Conservation (phyloP, 2,888 invertebrate species). For the Hemistola chrysoprasaria region DNA sequence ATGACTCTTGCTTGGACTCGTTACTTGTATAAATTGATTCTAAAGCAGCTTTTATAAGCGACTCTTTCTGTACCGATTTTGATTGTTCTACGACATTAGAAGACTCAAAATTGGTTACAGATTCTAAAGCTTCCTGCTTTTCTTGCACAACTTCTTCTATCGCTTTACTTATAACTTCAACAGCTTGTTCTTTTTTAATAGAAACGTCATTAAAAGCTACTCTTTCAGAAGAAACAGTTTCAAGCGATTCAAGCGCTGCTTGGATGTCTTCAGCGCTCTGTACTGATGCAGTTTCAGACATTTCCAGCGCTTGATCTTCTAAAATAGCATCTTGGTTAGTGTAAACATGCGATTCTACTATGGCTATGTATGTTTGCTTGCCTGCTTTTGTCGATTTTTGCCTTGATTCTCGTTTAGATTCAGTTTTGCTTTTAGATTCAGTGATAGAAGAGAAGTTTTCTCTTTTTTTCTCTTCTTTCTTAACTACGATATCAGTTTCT, state of each 20-base stretch:
- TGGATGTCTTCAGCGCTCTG: slow-evolving; percentile 36
- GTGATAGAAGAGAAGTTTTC: slow-evolving; percentile 28
- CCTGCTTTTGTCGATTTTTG: slow-evolving; percentile 35
- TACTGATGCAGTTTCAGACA: slow-evolving; percentile 48
- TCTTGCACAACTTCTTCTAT: slow-evolving; percentile 34
- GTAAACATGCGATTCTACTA: slow-evolving; percentile 71
- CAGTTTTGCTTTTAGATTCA: slow-evolving; percentile 37
- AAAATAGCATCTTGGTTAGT: slow-evolving; percentile 68
- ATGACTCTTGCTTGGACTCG: too few relatives aligned
- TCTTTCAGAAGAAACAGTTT: slow-evolving; percentile 18
- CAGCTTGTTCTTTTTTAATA: slow-evolving; percentile 35
- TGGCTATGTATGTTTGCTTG: slow-evolving; percentile 62
- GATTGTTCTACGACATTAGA: slow-evolving; percentile 26
- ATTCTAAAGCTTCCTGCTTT: slow-evolving; percentile 28
- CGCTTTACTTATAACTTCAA: slow-evolving; percentile 42
- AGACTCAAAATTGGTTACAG: slow-evolving; percentile 27
- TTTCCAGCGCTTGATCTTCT: slow-evolving; percentile 37
- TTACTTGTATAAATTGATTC: too few relatives aligned
- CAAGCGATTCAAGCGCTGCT: slow-evolving; percentile 19
- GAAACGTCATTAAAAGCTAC: slow-evolving; percentile 6
- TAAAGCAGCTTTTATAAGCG: too few relatives aligned
- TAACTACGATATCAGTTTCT: slow-evolving; percentile 30
- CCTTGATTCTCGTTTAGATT: slow-evolving; percentile 36
- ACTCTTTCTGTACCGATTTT: too few relatives aligned
- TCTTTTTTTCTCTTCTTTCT: slow-evolving; percentile 33